These are phyloP conservation scores for Aphodius sticticus DNA, from an alignment of 2,888 invertebrate genomes.

Conservation along the genomic window DNA sequence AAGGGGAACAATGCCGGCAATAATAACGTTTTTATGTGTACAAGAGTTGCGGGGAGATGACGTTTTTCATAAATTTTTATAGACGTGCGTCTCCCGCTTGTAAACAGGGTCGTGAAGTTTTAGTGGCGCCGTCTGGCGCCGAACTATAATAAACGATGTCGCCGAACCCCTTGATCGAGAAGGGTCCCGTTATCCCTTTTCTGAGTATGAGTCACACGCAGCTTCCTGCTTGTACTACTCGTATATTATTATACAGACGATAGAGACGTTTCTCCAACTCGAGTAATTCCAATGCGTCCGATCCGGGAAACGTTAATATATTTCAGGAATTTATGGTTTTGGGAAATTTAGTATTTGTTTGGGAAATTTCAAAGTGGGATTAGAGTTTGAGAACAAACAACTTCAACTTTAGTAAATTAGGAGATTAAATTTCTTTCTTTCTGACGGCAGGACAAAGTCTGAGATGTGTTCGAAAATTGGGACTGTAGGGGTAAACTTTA, in stretches of 20 bases:
- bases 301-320: background rate
- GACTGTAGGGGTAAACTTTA: too few species aligned
- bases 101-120: conserved; percentile 36
- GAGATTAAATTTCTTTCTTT: too few species aligned
- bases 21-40: background rate
- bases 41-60: background rate
- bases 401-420: too few species aligned
- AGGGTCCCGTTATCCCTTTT: conserved; percentile 4
- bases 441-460: too few species aligned
- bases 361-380: too few species aligned
- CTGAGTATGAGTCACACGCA: background rate
- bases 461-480: too few species aligned
- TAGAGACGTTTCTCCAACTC: background rate
- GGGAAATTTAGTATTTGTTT: too few species aligned
- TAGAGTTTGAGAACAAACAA: too few species aligned
- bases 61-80: conserved; percentile 25
- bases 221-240: background rate
- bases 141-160: conserved; percentile 34
- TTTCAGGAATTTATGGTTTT: background rate
- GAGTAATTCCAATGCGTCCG: background rate
- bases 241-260: background rate
- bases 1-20: background rate
- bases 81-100: conserved; percentile 16
- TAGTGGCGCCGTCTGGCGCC: conserved; percentile 35
- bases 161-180: background rate